These are phyloP conservation scores for Xiphophorus maculatus DNA, from an alignment of 2,113 vertebrate genomes.

Conservation along the genomic window DNA sequence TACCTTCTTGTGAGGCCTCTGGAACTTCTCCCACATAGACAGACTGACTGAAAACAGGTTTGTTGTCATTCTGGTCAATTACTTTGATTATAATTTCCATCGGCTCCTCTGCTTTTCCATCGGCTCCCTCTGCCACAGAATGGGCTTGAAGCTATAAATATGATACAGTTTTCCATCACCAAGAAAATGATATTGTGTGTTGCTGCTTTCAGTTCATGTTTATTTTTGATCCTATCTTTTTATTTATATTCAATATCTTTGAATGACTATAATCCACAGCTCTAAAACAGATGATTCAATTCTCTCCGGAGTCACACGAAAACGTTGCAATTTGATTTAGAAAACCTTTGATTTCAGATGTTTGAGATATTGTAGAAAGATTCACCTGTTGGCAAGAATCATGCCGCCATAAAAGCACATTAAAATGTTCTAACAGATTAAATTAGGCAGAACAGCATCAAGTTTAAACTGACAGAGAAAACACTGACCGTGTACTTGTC, in stretches of 20 bases:
- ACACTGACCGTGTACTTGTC: conserved; percentile 15
- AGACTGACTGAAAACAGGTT: conserved; percentile 61
- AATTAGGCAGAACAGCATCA: neutral
- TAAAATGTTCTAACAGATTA: neutral
- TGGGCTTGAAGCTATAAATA: conserved; percentile 60
- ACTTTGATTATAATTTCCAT: conserved; percentile 73
- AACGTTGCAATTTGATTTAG: neutral
- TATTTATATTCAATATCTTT: too few relatives aligned
- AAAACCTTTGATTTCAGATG: too few relatives aligned
- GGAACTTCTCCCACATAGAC: conserved; percentile 65
- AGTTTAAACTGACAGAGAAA: neutral
- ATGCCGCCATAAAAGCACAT: too few relatives aligned
- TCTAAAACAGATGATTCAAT: too few relatives aligned
- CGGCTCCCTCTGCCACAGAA: conserved; percentile 17
- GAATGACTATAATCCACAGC: too few relatives aligned
- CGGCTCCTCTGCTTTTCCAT: conserved; percentile 5
- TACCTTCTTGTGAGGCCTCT: conserved; percentile 67
- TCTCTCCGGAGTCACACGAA: too few relatives aligned
- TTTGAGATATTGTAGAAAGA: too few relatives aligned
- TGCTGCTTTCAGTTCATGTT: neutral
- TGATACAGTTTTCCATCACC: neutral
- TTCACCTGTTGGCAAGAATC: too few relatives aligned
- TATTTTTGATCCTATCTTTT: too few relatives aligned
- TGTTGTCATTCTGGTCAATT: conserved; percentile 78
- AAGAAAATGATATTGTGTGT: neutral